Conservation (phyloP, 2,797 vertebrate genomes). For the Tapirus indicus region DNA sequence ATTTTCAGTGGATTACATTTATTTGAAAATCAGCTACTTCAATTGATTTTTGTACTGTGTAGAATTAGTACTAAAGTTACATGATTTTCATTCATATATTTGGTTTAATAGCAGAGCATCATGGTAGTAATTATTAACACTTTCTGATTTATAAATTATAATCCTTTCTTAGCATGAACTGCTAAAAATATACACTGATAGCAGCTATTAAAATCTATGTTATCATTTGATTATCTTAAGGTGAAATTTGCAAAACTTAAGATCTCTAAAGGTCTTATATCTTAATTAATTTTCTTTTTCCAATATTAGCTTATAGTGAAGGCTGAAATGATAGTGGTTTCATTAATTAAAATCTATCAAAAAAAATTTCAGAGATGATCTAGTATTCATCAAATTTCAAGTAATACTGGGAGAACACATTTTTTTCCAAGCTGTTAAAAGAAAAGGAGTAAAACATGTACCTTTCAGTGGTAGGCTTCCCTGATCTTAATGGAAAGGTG, state of each 20-base stretch:
- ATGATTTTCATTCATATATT: slow-evolving; percentile 40
- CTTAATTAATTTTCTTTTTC: slow-evolving; percentile 43
- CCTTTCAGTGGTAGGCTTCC: neutral
- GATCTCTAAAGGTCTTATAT: neutral
- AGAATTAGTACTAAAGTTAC: slow-evolving; percentile 31
- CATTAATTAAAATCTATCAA: slow-evolving; percentile 69
- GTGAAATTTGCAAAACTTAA: slow-evolving; percentile 43
- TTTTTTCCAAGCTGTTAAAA: slow-evolving; percentile 44
- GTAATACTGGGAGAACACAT: neutral
- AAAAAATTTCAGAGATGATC: slow-evolving; percentile 7
- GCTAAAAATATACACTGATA: neutral
- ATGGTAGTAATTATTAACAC: neutral
- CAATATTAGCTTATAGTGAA: slow-evolving; percentile 36
- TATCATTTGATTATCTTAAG: slow-evolving; percentile 52
- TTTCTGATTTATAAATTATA: slow-evolving; percentile 8
- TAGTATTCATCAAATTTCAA: slow-evolving; percentile 61
- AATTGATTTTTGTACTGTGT: slow-evolving; percentile 15
- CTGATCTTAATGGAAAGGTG: neutral
- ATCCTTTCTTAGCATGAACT: slow-evolving; percentile 18
- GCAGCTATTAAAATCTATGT: slow-evolving; percentile 44
- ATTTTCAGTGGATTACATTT: slow-evolving; percentile 36
- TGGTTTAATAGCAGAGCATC: neutral
- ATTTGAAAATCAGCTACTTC: slow-evolving; percentile 60
- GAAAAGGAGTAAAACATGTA: neutral
- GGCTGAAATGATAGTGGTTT: neutral